A percentile compares a stretch with the other conserved stretches of the same genome.
Conservation (phyloP, 2,797 vertebrate genomes). For the Gymnothorax reevesii region DNA sequence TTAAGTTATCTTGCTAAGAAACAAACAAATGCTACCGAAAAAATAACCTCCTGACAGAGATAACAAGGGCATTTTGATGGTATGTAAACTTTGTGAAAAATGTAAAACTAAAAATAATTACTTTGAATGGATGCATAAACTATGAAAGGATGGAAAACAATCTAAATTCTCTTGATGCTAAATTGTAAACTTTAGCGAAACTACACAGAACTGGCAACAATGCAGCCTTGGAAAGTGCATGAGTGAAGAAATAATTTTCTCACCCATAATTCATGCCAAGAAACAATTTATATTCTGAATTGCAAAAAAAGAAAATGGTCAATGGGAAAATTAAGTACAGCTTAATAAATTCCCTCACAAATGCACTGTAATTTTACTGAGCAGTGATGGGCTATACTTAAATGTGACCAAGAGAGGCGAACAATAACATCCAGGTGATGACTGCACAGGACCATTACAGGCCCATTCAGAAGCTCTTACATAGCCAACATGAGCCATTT, state of each 20-base stretch:
- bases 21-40: too few relatives aligned
- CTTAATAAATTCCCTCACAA: not conserved
- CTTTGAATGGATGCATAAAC: not conserved
- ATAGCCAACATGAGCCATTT: not conserved
- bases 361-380: not conserved
- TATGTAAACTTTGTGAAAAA: too few relatives aligned
- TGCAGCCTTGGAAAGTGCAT: not conserved
- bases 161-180: not conserved
- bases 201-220: not conserved
- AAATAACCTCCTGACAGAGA: too few relatives aligned
- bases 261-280: slow-evolving; percentile 28
- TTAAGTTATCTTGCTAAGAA: too few relatives aligned
- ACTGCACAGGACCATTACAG: not conserved
- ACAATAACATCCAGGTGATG: not conserved
- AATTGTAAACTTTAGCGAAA: not conserved
- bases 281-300: slow-evolving; percentile 24
- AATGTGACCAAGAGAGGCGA: not conserved
- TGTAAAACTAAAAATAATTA: not conserved
- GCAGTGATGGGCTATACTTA: not conserved
- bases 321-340: not conserved
- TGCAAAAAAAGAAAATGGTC: slow-evolving; percentile 18
- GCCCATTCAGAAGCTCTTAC: not conserved
- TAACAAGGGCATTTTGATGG: too few relatives aligned
- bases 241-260: not conserved
- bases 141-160: not conserved